Conservation (phyloP, 2,888 invertebrate genomes). For the Idaea dimidiata region DNA sequence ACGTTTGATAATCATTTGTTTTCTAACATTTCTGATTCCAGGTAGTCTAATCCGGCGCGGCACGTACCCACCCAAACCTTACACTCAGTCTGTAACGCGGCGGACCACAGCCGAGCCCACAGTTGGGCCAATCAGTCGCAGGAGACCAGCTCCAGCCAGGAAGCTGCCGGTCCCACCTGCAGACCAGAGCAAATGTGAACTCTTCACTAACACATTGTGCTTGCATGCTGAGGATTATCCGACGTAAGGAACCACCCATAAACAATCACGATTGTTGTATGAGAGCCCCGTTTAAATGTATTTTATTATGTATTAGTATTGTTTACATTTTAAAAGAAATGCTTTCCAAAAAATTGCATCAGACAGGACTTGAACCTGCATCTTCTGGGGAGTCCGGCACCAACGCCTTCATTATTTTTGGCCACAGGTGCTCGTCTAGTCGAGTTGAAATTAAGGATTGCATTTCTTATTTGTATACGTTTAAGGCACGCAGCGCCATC, state of each 20-base stretch:
- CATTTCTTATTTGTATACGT: too few species aligned
- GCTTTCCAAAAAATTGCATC: too few species aligned
- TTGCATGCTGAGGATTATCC: conserved; percentile 88
- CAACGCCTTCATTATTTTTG: too few species aligned
- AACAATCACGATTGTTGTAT: too few species aligned
- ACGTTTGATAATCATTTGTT: neutral
- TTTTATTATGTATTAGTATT: too few species aligned
- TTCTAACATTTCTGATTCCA: conserved; percentile 29
- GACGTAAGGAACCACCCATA: conserved; percentile 82
- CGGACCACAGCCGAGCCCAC: conserved; percentile 58
- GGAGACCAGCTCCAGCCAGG: conserved; percentile 52
- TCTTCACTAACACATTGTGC: conserved; percentile 87
- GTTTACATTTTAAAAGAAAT: too few species aligned
- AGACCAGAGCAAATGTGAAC: conserved; percentile 79
- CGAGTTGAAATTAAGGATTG: too few species aligned
- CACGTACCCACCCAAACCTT: conserved; percentile 53
- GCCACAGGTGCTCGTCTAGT: too few species aligned
- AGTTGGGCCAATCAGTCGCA: conserved; percentile 34
- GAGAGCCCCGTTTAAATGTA: too few species aligned
- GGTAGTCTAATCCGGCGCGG: conserved; percentile 62
- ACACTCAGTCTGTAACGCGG: conserved; percentile 39
- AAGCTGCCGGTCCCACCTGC: conserved; percentile 45
- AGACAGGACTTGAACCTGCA: too few species aligned
- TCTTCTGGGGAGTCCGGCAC: too few species aligned
- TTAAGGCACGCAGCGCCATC: too few species aligned